Base-by-base conservation (phyloP, 2,888 invertebrate species). In the Norana najaformis region DNA sequence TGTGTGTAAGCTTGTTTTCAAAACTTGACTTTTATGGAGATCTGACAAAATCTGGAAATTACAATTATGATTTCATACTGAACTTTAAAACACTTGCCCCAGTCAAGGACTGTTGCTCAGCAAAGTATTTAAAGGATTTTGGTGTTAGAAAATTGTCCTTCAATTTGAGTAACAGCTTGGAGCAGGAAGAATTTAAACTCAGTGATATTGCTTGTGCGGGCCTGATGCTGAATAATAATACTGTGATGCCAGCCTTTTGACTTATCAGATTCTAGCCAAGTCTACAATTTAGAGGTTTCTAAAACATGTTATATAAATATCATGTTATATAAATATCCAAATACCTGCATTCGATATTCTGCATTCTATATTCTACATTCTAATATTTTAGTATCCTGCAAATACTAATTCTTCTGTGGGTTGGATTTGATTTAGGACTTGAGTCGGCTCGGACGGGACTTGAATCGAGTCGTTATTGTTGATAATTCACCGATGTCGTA, bases 401-500 rank as follows among this genome's bases (percentile, higher is more conserved):
- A n/a, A n/a, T n/a, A n/a, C n/a, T 69, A 69, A n/a, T 69, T 30
- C 69, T 69, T n/a, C 69, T 69, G 30, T 69, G 30, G 30, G 18
- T 85, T 85, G 18, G 41, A 36, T 88, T 23, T 35, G 34, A 34
- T 94, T 83, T 93, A 96, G 96, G 99, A 99, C 96, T 96, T 99
- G 94, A 98, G 98, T 96, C 97, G 98, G 94, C 96, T 99, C 93
- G 99, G 99, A 91, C 96, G 99, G 92, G 98, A 99, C 95, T 96
- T 99, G 95, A 97, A 98, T 94, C 97, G 98, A 95, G 98, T 99
- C 94, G 97, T 99, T 94, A 99, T 99, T 94, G 98, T 99, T 93
- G 99, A 99, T 96, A 99, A 99, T 96, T 99, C 99, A 94, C 99
- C 99, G 94, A 99, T 98, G 94, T 98, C 98, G 93, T 99, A 99